Percentiles rank a stretch among this genome's conserved stretches.
Evolutionary conservation across 2,797 vertebrate genomes (phyloP).

Genomic region (Luscinia megarhynchos): DNA sequence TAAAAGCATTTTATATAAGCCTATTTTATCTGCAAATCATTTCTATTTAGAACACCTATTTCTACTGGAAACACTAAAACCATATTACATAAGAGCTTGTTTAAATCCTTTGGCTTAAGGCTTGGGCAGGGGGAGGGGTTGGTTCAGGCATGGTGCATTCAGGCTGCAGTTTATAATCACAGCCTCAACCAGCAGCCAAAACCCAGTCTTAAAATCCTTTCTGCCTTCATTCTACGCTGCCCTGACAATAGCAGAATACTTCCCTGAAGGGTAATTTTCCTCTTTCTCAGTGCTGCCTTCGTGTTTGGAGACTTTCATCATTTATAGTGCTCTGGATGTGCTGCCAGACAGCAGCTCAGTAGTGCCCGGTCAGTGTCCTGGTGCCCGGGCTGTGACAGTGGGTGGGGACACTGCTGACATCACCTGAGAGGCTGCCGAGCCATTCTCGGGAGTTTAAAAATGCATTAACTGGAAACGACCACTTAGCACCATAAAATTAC

Average conservation of each 20-base stretch:
- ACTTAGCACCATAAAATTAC: neutral
- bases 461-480: neutral
- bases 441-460: neutral
- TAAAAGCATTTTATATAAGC: slow-evolving; percentile 63
- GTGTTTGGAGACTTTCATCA: neutral
- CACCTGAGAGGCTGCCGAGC: neutral
- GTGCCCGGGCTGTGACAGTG: neutral
- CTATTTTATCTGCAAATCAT: slow-evolving; percentile 60
- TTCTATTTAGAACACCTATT: slow-evolving; percentile 70
- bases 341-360: neutral
- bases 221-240: neutral
- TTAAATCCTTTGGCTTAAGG: slow-evolving; percentile 64
- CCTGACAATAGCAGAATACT: neutral
- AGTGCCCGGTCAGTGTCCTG: neutral
- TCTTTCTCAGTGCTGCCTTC: neutral
- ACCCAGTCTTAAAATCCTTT: neutral
- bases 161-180: neutral
- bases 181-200: neutral
- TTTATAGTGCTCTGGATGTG: neutral
- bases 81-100: slow-evolving; percentile 51
- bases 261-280: neutral
- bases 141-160: neutral
- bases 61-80: slow-evolving; percentile 62
- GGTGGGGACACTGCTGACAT: neutral
- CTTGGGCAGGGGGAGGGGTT: slow-evolving; percentile 41